These are phyloP conservation scores for Enteromius thamalakanensis DNA, from an alignment of 2,797 vertebrate genomes.

Conservation along the genomic window DNA sequence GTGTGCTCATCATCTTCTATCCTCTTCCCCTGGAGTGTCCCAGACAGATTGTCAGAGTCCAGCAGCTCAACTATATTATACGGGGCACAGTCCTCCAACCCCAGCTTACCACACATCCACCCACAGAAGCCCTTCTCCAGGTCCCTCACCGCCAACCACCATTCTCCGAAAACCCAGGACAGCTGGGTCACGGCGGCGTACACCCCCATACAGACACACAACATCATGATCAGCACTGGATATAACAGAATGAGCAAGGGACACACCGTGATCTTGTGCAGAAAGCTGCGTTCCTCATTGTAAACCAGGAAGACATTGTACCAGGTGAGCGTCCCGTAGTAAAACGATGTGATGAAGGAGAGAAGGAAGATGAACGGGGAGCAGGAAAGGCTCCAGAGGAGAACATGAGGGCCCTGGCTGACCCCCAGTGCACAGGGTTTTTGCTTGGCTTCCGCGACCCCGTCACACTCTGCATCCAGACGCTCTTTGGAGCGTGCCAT, in stretches of 20 bases:
- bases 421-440: conserved; percentile 75
- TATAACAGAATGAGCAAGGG: conserved; percentile 85
- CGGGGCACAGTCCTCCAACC: conserved; percentile 85
- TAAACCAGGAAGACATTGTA: conserved; percentile 89
- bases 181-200: conserved; percentile 82
- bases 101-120: conserved; percentile 85
- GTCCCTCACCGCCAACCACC: conserved; percentile 84
- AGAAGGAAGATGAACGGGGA: conserved; percentile 81
- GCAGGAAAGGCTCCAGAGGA: conserved; percentile 84
- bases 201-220: conserved; percentile 80
- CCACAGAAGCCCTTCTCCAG: conserved; percentile 89
- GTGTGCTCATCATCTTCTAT: conserved; percentile 78
- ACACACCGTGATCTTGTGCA: conserved; percentile 85
- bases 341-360: conserved; percentile 85
- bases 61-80: conserved; percentile 86
- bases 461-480: conserved; percentile 63
- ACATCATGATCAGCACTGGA: conserved; percentile 81
- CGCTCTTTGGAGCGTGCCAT: conserved; percentile 79
- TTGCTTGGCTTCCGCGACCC: conserved; percentile 62
- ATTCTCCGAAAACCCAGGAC: conserved; percentile 83
- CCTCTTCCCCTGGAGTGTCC: conserved; percentile 78
- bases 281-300: conserved; percentile 87
- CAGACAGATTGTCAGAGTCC: conserved; percentile 84
- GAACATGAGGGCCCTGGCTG: conserved; percentile 79
- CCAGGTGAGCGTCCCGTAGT: conserved; percentile 88